Base-by-base conservation (phyloP, 2,888 invertebrate species). In the Salticus scenicus region DNA sequence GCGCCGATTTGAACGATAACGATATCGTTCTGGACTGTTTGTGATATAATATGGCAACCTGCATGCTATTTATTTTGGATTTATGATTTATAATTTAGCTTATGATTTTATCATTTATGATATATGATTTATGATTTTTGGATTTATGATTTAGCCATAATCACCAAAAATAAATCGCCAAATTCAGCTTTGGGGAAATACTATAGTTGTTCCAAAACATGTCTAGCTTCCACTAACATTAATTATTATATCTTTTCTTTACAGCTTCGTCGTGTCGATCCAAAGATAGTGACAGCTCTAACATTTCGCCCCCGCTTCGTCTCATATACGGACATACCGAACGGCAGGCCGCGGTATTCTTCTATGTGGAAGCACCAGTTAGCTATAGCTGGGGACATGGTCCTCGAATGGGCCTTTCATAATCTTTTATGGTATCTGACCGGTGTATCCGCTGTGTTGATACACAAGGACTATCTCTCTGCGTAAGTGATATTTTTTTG, bases 241-340 rank as follows among this genome's bases (percentile, higher is more conserved):
- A n/a, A n/a, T n/a, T n/a, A n/a, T n/a, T n/a, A n/a, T n/a, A n/a
- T 24, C 42, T 4, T 31, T 27, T 8, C 14, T 66, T 12, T 71
- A 0, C 95, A 87, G 88, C 70, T 88, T 20, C 82, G 89, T 31
- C 85, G 82, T 10, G 92, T 91, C 33, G 93, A 96, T 90, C 94
- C 95, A 0, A 91, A 93, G 87, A 95, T 96, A 69, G 93, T 95
- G 0, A 94, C 95, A 42, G 94, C 94, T 0, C 91, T 96, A 88
- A 95, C 95, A 75, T 96, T 94, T 93, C 93, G 96, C 69, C 95
- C 95, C 0, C 92, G 93, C 89, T 93, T 93, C 89, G 94, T 95
- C 90, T 93, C 94, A n/a, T 92, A 93, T 7, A 90, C 91, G 7
- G 89, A 85, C 0, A 91, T 93, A 28, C 92, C 92, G 30, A 93